phyloP scores from a whole-genome alignment of 2,888 invertebrate genomes.

The Deroplatys truncata region DNA sequence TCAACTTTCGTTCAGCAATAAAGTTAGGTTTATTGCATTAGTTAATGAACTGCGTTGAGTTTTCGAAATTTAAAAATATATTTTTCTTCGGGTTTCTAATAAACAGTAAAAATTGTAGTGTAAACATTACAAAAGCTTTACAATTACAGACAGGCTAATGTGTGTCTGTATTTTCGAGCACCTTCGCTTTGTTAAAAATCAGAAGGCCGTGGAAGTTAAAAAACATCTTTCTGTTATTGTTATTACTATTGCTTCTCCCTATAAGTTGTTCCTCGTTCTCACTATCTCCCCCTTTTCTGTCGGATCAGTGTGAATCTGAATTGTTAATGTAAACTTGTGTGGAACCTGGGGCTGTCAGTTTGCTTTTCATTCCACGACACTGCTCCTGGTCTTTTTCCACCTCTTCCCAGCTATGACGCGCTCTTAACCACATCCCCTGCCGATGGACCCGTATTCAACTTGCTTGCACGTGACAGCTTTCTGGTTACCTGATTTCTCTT shows the following conservation, averaged over 20 bases:
- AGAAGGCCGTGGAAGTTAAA: no score
- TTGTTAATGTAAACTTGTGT: slow-evolving; percentile 19
- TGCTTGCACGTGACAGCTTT: background rate
- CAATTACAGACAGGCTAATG: no score
- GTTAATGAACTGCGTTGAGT: no score
- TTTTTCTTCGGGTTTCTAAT: no score
- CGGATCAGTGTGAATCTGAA: slow-evolving; percentile 25
- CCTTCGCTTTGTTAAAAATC: no score
- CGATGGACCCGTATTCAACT: background rate
- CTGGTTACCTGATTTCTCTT: no score
- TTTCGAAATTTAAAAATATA: no score
- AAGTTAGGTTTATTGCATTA: no score
- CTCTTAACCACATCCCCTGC: background rate
- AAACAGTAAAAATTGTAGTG: no score
- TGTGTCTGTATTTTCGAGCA: no score
- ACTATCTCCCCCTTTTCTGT: slow-evolving; percentile 1
- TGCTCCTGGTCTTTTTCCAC: background rate
- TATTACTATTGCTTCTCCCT: background rate
- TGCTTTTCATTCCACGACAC: background rate
- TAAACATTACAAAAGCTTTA: no score
- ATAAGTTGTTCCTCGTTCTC: background rate
- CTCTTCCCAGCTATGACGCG: background rate
- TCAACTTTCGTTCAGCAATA: no score
- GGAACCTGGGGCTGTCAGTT: slow-evolving; percentile 14
- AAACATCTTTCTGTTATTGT: background rate